These are phyloP conservation scores for Eupithecia dodoneata DNA, from an alignment of 2,888 invertebrate genomes.

Conservation along the genomic window DNA sequence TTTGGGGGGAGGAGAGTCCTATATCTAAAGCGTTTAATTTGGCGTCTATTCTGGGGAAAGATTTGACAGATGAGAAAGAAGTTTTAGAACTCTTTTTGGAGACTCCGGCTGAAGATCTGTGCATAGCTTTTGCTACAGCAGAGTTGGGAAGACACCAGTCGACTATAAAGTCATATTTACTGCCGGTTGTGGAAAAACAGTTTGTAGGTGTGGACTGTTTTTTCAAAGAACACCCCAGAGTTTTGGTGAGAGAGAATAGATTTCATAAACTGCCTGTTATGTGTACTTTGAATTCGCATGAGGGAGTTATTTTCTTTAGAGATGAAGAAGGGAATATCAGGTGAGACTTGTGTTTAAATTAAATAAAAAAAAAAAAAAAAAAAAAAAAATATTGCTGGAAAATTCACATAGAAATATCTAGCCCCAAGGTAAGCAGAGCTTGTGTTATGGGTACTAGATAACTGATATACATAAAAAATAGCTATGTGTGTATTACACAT, in stretches of 20 bases:
- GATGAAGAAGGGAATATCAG: constrained; percentile 45
- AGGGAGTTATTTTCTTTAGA: constrained; percentile 66
- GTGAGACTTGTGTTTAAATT: neutral
- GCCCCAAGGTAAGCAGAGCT: too few relatives aligned
- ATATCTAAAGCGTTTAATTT: constrained; percentile 60
- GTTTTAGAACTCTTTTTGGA: constrained; percentile 60
- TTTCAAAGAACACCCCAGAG: constrained; percentile 61
- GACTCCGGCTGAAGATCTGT: constrained; percentile 61
- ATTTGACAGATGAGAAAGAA: constrained; percentile 50
- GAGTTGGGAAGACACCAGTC: constrained; percentile 56
- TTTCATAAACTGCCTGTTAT: constrained; percentile 64
- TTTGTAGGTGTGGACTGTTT: constrained; percentile 62
- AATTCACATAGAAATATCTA: too few relatives aligned
- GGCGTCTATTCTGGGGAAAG: constrained; percentile 58
- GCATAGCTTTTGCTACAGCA: constrained; percentile 56
- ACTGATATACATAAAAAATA: too few relatives aligned
- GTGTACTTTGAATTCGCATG: constrained; percentile 59
- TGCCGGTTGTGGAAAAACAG: constrained; percentile 67
- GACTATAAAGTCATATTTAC: constrained; percentile 57
- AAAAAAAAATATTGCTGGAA: too few relatives aligned
- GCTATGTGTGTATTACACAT: too few relatives aligned
- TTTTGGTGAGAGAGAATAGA: constrained; percentile 53
- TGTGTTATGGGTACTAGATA: too few relatives aligned
- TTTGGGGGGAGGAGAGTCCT: constrained; percentile 62
- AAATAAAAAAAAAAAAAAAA: neutral